These are phyloP conservation scores for Lasioglossum malachurum DNA, from an alignment of 2,888 invertebrate species.

Conservation along the genomic window DNA sequence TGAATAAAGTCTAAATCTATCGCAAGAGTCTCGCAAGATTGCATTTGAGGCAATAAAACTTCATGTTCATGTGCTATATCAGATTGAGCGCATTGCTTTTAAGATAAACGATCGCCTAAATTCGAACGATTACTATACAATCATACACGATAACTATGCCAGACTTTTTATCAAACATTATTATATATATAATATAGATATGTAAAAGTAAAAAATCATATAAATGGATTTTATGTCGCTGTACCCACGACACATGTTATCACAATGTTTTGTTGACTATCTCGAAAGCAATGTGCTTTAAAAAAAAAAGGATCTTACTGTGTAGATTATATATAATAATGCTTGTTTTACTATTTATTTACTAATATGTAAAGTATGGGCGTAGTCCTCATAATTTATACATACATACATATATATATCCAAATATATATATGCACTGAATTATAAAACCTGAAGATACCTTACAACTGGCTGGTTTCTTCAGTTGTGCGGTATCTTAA, in stretches of 20 bases:
- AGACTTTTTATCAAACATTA: conserved; percentile 32
- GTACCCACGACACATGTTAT: conserved; percentile 11
- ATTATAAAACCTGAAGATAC: conserved; percentile 47
- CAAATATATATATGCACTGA: conserved; percentile 21
- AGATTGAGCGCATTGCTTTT: conserved; percentile 58
- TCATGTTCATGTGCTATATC: conserved; percentile 51
- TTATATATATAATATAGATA: neutral
- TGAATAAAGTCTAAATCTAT: conserved; percentile 61
- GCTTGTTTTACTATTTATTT: conserved; percentile 65
- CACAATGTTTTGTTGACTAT: conserved; percentile 27
- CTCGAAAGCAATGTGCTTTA: conserved; percentile 50
- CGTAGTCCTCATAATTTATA: conserved; percentile 38
- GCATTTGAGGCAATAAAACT: conserved; percentile 60
- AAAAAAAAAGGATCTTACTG: conserved; percentile 31
- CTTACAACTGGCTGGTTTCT: conserved; percentile 49
- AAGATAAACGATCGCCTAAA: conserved; percentile 35
- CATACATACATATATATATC: neutral
- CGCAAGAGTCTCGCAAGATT: conserved; percentile 47
- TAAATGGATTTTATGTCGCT: conserved; percentile 6
- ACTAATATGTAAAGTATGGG: conserved; percentile 47
- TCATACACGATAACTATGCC: conserved; percentile 8
- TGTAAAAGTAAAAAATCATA: conserved; percentile 4
- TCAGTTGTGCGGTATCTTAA: conserved; percentile 49
- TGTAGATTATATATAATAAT: conserved; percentile 49
- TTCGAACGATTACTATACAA: conserved; percentile 25